These are phyloP conservation scores for Dynastes tityus DNA, from an alignment of 2,888 invertebrate genomes.

Conservation along the genomic window DNA sequence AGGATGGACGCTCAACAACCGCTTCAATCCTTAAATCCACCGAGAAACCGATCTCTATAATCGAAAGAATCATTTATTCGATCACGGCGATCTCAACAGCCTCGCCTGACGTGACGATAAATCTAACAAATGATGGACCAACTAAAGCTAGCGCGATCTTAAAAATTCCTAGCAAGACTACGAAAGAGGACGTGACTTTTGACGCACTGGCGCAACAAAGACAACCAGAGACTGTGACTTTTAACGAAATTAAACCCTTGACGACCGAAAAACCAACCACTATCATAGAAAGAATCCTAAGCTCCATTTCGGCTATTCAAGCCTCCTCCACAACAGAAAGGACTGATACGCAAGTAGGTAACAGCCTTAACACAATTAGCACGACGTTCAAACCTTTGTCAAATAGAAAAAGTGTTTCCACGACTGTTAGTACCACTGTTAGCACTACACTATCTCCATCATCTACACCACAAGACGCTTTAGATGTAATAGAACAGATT, in stretches of 20 bases:
- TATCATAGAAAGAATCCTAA: slow-evolving; percentile 69
- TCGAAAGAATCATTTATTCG: slow-evolving; percentile 69
- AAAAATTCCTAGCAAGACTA: slow-evolving; percentile 66
- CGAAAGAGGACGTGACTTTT: slow-evolving; percentile 54
- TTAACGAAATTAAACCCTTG: slow-evolving; percentile 54
- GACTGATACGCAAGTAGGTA: slow-evolving; percentile 66
- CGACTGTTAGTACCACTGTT: slow-evolving; percentile 52
- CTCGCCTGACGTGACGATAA: slow-evolving; percentile 55
- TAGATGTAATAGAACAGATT: slow-evolving; percentile 65
- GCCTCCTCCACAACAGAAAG: slow-evolving; percentile 60
- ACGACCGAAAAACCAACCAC: slow-evolving; percentile 69
- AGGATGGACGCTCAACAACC: slow-evolving; percentile 48
- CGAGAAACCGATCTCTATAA: slow-evolving; percentile 65
- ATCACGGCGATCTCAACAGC: slow-evolving; percentile 67
- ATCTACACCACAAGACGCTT: slow-evolving; percentile 59
- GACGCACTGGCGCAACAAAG: slow-evolving; percentile 44
- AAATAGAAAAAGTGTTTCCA: slow-evolving; percentile 31
- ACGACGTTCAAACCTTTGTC: slow-evolving; percentile 50
- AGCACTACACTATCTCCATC: slow-evolving; percentile 51
- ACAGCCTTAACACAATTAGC: slow-evolving; percentile 64
- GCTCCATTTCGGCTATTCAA: slow-evolving; percentile 68
- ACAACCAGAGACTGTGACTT: slow-evolving; percentile 52
- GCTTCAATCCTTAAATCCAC: slow-evolving; percentile 42
- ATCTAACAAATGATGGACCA: slow-evolving; percentile 56
- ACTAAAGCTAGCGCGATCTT: slow-evolving; percentile 66